Percentiles rank a stretch among this genome's conserved stretches.
phyloP scores from a whole-genome alignment of 2,797 vertebrate genomes.

The Botia almorhae region DNA sequence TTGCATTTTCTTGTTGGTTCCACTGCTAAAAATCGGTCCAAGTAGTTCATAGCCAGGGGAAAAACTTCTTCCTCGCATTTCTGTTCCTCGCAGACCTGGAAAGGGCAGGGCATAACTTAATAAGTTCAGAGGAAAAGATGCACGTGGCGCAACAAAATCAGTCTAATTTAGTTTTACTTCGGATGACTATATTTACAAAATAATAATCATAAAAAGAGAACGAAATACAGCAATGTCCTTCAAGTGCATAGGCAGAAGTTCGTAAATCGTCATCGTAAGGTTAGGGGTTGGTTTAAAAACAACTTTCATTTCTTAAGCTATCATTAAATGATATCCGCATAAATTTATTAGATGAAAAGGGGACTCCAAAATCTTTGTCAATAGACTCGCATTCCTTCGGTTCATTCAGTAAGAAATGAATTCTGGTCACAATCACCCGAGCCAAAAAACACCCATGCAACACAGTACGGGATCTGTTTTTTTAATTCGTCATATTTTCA shows the following conservation, averaged over 20 bases:
- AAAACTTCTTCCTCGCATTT: conserved; percentile 99
- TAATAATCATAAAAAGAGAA: conserved; percentile 16
- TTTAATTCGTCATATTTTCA: conserved; percentile 94
- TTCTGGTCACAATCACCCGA: conserved; percentile 82
- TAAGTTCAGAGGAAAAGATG: conserved; percentile 45
- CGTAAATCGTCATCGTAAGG: conserved; percentile 27
- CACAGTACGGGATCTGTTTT: conserved; percentile 78
- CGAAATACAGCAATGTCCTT: conserved; percentile 48
- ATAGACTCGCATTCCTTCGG: conserved; percentile 79
- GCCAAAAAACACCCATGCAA: conserved; percentile 75
- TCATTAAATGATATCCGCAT: conserved; percentile 66
- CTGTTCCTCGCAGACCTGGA: conserved; percentile 97
- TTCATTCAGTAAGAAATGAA: conserved; percentile 84
- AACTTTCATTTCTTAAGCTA: conserved; percentile 68
- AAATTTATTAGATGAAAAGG: conserved; percentile 62
- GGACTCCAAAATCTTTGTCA: conserved; percentile 67
- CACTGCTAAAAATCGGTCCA: conserved; percentile 96
- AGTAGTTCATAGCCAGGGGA: conserved; percentile 98
- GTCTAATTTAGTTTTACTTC: conserved; percentile 26
- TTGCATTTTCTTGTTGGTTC: conserved; percentile 92
- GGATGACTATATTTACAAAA: not conserved
- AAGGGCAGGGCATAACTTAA: conserved; percentile 51
- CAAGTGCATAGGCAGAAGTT: conserved; percentile 59
- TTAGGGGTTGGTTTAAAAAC: conserved; percentile 60
- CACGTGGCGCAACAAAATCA: conserved; percentile 52